These are phyloP conservation scores for Danio jaintianensis DNA, from an alignment of 2,797 vertebrate genomes.

Conservation along the genomic window DNA sequence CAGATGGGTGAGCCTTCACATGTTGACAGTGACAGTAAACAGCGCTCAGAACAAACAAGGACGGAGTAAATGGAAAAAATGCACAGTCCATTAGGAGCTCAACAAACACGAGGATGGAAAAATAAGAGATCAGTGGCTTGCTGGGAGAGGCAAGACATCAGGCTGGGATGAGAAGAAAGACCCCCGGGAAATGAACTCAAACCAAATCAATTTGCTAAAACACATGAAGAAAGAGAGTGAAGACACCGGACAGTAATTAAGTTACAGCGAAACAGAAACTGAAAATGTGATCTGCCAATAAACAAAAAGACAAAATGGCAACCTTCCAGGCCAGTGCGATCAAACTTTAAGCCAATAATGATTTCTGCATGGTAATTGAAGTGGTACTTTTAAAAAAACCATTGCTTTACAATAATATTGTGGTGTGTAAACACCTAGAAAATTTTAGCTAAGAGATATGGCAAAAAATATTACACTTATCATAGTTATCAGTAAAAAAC, in stretches of 20 bases:
- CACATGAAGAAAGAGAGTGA: constrained; percentile 11
- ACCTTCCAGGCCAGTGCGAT: neutral
- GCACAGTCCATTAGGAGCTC: constrained; percentile 9
- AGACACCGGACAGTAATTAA: constrained; percentile 12
- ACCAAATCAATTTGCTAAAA: constrained; percentile 32
- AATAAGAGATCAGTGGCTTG: constrained; percentile 5
- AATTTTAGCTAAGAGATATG: no score
- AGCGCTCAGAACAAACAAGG: constrained; percentile 1
- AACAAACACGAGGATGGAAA: constrained; percentile 35
- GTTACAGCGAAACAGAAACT: neutral
- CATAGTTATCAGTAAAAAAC: no score
- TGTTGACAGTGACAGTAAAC: constrained; percentile 27
- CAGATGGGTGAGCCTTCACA: constrained; percentile 33
- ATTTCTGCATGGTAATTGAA: neutral
- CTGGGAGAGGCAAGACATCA: constrained; percentile 1
- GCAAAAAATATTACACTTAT: no score
- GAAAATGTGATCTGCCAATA: neutral
- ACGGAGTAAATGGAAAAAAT: constrained; percentile 3
- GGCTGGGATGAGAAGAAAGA: neutral
- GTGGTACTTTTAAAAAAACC: neutral
- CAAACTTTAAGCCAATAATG: neutral
- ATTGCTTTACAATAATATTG: neutral
- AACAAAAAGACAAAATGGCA: constrained; percentile 3
- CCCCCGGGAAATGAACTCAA: neutral
- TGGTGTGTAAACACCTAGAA: no score